Base-by-base conservation (phyloP, 2,888 invertebrate species). In the Dromius quadrimaculatus region DNA sequence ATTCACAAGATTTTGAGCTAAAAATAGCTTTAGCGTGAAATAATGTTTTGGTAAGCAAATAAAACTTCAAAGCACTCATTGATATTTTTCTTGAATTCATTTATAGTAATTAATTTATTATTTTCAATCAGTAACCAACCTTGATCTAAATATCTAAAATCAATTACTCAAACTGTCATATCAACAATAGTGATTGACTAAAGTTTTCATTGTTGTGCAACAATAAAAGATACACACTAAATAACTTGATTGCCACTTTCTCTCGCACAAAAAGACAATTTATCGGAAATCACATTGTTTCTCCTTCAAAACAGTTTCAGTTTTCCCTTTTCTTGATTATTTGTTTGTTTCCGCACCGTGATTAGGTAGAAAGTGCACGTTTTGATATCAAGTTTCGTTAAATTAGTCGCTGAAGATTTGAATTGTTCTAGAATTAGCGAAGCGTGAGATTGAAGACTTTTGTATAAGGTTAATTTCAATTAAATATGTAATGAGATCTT, bases 361-460 rank as follows among this genome's bases (percentile, higher is more conserved):
- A 54, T 54, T 15, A 17, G 17, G 36, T 59, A 59, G 59, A 59
- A 59, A 59, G 59, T 36, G 59, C 36, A 59, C 4, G 59, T 59
- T 59, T 9, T 36, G 9, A 59, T 59, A 59, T 59, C 36, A 19
- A 34, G 20, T 59, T 59, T 59, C 59, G 36, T 2, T 17, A 6
- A 22, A 47, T 59, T 36, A 59, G 32, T 13, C 32, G 13, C n/a
- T 36, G 59, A 17, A 32, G 15, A n/a, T 57, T 59, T 36, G 17
- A 36, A 36, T 59, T 59, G 59, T 59, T 59, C 19, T 36, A 23
- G 9, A 1, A 15, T 45, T 38, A 59, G 17, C 59, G 45, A 13
- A 59, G 59, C 68, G 41, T 34, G 59, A 68, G 59, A 68, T 43
- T 68, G 41, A 59, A 68, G 32, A 59, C 57, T 68, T 59, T 36